Evolutionary conservation across 2,113 vertebrate genomes (phyloP), one percentile per base, ranked within the genome.

Genomic region (Sceloporus tristichus): DNA sequence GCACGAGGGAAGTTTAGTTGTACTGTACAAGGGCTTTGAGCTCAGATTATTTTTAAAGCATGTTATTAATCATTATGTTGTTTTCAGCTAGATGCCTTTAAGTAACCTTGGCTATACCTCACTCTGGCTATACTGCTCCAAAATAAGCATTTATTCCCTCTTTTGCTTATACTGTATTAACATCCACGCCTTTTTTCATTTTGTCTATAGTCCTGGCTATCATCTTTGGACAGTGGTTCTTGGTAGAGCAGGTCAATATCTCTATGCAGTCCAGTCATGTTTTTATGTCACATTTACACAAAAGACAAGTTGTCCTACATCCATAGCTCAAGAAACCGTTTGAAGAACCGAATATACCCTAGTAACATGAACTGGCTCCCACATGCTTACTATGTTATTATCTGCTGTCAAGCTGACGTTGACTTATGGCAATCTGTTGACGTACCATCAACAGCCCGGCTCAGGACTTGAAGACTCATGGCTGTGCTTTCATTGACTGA

Each of bases 31-130:
- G 2, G 92, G 80, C 85, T 11, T 91, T 90, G 86, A 86, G 81
- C 93, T 95, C 66, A 90, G 80, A 84, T 81, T 84, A 89, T 91
- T 95, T 89, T 95, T 92, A 85, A 95, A 95, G 74, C 79, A 87
- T 85, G 1, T 89, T 68, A 89, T 84, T 80, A 87, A 86, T 93
- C 42, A 56, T 88, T 95, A n/a, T 84, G 0, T 68, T 87, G 0
- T 74, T 91, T 77, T 76, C 42, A 79, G 23, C 62, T 53, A 48
- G 9, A 29, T 89, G 86, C 74, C 79, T 89, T 90, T 86, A 89
- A 88, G 84, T 80, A 88, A 83, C 42, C 38, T 84, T 88, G 78
- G 14, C 19, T 79, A 7, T 48, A 4, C 82, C 90, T 11, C 27
- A 14, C 40, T 34, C 76, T 91, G 78, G 66, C 68, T 91, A 89